A percentile compares a stretch with the other conserved stretches of the same genome.
These are phyloP conservation scores for Mya arenaria DNA, from an alignment of 1,140 invertebrate species.

Conservation along the genomic window DNA sequence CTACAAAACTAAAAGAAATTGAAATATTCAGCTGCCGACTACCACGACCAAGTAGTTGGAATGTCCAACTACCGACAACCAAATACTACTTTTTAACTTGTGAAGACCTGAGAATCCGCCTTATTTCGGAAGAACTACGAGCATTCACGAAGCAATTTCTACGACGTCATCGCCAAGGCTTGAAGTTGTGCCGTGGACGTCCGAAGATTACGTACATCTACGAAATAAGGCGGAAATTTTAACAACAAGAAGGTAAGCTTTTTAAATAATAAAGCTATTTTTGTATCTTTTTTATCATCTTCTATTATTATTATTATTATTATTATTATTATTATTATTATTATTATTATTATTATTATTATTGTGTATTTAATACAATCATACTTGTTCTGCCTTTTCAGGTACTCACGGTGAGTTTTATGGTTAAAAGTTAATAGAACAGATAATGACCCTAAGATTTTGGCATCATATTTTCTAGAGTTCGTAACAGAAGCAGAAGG, in stretches of 20 bases:
- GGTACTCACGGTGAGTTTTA: constrained; percentile 51
- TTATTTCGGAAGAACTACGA: constrained; percentile 6
- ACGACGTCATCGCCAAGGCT: constrained; percentile 15
- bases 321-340: no score
- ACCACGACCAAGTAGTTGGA: background rate
- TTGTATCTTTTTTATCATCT: no score
- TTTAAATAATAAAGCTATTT: no score
- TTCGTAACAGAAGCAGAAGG: constrained; percentile 47
- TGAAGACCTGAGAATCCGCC: background rate
- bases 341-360: no score
- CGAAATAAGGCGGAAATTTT: background rate
- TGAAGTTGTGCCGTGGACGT: constrained; percentile 4
- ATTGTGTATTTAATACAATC: no score
- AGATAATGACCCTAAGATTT: constrained; percentile 57
- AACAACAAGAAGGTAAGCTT: no score
- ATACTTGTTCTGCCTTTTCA: background rate
- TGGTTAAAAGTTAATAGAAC: constrained; percentile 55
- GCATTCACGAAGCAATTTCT: background rate
- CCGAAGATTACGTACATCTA: background rate
- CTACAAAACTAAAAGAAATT: background rate
- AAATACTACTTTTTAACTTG: constrained; percentile 8
- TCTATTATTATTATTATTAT: no score
- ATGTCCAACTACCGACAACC: constrained; percentile 4
- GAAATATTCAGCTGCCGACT: constrained; percentile 7
- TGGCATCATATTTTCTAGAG: constrained; percentile 50